Percentiles rank a stretch among this genome's conserved stretches.
These are phyloP conservation scores for Gnathonemus longibarbis DNA, from an alignment of 2,113 vertebrate species.

Conservation along the genomic window DNA sequence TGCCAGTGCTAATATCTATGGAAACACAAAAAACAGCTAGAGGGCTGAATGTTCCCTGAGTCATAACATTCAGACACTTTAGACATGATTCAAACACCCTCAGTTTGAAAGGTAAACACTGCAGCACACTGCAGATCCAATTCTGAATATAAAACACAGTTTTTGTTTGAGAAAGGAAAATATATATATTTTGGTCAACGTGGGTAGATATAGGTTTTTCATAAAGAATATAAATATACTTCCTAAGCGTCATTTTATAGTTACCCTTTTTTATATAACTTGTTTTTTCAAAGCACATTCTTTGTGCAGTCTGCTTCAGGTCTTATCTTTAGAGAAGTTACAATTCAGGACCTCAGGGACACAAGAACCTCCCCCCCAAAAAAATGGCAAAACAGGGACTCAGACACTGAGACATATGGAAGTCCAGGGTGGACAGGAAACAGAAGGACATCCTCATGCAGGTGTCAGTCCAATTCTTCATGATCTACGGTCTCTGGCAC, in stretches of 20 bases:
- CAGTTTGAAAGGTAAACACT: neutral
- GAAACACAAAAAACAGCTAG: no score
- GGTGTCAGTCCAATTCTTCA: neutral
- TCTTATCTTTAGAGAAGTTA: neutral
- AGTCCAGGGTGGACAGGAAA: neutral
- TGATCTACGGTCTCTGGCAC: neutral
- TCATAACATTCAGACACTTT: neutral
- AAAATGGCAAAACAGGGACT: neutral
- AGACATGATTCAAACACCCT: neutral
- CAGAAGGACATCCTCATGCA: neutral
- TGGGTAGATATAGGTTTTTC: neutral
- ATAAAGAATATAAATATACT: neutral
- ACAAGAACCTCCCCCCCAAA: neutral
- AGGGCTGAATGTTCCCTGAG: neutral
- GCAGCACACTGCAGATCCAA: neutral
- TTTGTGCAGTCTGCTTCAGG: neutral
- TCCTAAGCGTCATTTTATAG: neutral
- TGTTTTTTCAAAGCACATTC: neutral
- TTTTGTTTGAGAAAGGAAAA: neutral
- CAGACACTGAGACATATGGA: neutral
- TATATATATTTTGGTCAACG: neutral
- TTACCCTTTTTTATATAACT: neutral
- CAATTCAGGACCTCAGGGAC: neutral
- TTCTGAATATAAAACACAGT: neutral
- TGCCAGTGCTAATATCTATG: no score